phyloP scores from a whole-genome alignment of 2,797 vertebrate genomes.

The Bovichtus variegatus region DNA sequence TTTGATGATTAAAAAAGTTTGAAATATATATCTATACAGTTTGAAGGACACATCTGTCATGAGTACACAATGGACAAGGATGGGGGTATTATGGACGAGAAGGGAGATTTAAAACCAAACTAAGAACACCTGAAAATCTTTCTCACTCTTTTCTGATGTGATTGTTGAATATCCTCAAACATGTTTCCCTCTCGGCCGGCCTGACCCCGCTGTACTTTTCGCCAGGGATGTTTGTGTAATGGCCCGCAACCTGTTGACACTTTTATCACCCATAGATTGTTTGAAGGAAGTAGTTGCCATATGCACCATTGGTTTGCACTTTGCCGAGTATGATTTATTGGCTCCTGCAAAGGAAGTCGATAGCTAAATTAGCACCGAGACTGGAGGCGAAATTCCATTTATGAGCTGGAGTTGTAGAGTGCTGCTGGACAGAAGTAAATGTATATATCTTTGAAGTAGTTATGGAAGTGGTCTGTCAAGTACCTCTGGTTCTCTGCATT shows the following conservation, averaged over 20 bases:
- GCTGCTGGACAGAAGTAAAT: slow-evolving; percentile 51
- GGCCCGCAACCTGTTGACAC: slow-evolving; percentile 75
- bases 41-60: neutral
- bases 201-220: slow-evolving; percentile 10
- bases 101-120: neutral
- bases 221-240: slow-evolving; percentile 65
- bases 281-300: slow-evolving; percentile 58
- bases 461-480: slow-evolving; percentile 26
- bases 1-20: neutral
- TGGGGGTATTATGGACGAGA: neutral
- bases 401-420: slow-evolving; percentile 60
- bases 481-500: slow-evolving; percentile 26
- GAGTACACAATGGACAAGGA: neutral
- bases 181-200: slow-evolving; percentile 8
- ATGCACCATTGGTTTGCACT: slow-evolving; percentile 65
- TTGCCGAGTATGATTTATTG: slow-evolving; percentile 76
- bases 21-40: neutral
- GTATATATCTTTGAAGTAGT: slow-evolving; percentile 36
- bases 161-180: neutral
- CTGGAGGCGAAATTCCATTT: slow-evolving; percentile 80
- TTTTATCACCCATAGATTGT: slow-evolving; percentile 81
- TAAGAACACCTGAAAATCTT: neutral
- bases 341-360: slow-evolving; percentile 73
- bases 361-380: slow-evolving; percentile 82
- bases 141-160: neutral